phyloP scores from a whole-genome alignment of 2,888 invertebrate genomes.

The Drosophila stalkeri region DNA sequence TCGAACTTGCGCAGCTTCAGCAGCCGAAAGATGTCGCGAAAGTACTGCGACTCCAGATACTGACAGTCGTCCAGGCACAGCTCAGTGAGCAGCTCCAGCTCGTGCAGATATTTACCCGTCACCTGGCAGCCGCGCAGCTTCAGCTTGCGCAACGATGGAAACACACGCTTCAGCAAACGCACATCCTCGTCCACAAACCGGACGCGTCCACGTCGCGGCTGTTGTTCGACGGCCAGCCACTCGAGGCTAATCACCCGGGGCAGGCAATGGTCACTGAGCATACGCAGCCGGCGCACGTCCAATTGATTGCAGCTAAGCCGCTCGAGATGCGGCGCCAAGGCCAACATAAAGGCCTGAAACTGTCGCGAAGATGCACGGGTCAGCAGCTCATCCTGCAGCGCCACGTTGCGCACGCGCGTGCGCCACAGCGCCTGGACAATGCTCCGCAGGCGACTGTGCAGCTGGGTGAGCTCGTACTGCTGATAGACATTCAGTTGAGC shows the following conservation, averaged over 20 bases:
- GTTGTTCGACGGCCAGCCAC: conserved; percentile 49
- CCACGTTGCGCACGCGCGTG: conserved; percentile 59
- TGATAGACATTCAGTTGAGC: conserved; percentile 63
- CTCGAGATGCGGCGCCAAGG: conserved; percentile 59
- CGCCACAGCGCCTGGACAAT: conserved; percentile 70
- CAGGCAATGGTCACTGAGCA: conserved; percentile 52
- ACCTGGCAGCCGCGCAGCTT: conserved; percentile 71
- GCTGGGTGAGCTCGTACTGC: conserved; percentile 65
- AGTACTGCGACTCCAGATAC: conserved; percentile 71
- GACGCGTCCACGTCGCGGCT: conserved; percentile 42
- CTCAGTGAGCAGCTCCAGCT: conserved; percentile 55
- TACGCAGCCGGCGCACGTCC: conserved; percentile 61
- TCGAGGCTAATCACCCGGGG: conserved; percentile 51
- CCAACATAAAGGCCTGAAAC: conserved; percentile 64
- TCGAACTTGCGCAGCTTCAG: conserved; percentile 73
- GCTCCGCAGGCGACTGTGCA: conserved; percentile 67
- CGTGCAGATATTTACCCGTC: conserved; percentile 69
- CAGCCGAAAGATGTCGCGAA: conserved; percentile 70
- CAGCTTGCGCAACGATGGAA: conserved; percentile 63
- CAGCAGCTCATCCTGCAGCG: conserved; percentile 62
- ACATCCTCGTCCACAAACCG: conserved; percentile 77
- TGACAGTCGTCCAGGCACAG: conserved; percentile 74
- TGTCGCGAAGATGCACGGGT: conserved; percentile 24
- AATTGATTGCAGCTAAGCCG: conserved; percentile 62
- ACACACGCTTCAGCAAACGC: conserved; percentile 61